Evolutionary conservation across 2,113 vertebrate species (phyloP), one percentile per base, ranked within the genome.

Genomic region (Phainopepla nitens): DNA sequence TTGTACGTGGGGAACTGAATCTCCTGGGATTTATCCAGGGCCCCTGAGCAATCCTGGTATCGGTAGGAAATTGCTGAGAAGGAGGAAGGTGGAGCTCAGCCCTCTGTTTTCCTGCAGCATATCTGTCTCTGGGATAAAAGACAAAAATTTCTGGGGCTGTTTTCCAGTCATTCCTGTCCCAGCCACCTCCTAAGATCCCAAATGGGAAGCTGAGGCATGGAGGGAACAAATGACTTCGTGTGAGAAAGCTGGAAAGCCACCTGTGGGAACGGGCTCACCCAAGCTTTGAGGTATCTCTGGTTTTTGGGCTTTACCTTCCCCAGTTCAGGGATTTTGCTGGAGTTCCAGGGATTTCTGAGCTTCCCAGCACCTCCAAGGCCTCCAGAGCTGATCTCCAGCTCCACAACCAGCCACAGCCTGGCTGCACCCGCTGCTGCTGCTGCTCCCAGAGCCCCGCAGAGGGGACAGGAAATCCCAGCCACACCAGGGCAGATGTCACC

Each of bases 401-500:
- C 19, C 80, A 76, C 47, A 47, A 33, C 6, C 47, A 76, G 15
- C 25, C 65, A 4, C 42, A 78, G 20, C 24, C 31, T 36, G 9
- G 27, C 49, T 23, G 5, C 39, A 16, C 12, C 31, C 14, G n/a
- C n/a, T n/a, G 0, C 50, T 36, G 53, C 71, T 68, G 57, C 89
- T 13, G 13, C 3, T 17, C 62, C 49, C 60, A 4, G 4, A 66
- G 19, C 44, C 66, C 54, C 23, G 9, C 1, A 4, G 9, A 1
- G 7, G 68, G 36, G 19, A n/a, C 0, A 1, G 25, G 15, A 71
- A 29, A 36, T 3, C 45, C 19, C 31, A 41, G 58, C 75, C 33
- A 4, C 36, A 4, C 4, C 21, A 2, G 28, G 9, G 29, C 54
- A 12, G n/a, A 8, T 0, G 0, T 8, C 5, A 14, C 4, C 3